Conservation (phyloP, 2,113 vertebrate genomes). For the Syngnathus floridae region DNA sequence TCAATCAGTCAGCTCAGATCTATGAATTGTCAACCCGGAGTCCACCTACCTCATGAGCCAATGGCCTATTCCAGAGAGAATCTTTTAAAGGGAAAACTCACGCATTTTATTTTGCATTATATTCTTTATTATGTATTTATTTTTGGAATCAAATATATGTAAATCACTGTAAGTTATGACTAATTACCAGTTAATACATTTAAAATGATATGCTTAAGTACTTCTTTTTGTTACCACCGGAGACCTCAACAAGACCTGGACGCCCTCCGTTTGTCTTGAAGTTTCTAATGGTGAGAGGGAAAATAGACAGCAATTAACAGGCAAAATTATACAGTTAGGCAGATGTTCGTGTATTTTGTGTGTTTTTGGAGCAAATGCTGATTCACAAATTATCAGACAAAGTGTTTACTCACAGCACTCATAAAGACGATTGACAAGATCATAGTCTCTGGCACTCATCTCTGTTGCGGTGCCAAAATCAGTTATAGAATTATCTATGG, state of each 20-base stretch:
- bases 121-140: too few species aligned
- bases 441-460: conserved; percentile 48
- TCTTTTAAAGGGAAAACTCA: too few species aligned
- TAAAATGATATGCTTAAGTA: too few species aligned
- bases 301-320: not conserved
- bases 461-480: conserved; percentile 4
- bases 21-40: too few species aligned
- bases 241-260: not conserved
- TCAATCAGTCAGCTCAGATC: too few species aligned
- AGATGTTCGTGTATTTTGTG: not conserved
- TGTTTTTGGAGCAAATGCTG: not conserved
- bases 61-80: too few species aligned
- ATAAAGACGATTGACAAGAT: conserved; percentile 49
- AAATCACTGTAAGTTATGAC: too few species aligned
- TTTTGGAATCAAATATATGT: too few species aligned
- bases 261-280: not conserved
- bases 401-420: conserved; percentile 25
- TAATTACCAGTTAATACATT: too few species aligned
- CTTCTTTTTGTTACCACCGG: not conserved
- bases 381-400: not conserved
- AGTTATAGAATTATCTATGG: conserved; percentile 3
- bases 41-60: too few species aligned
- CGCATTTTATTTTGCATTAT: fast-evolving
- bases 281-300: not conserved
- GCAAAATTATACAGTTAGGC: not conserved